These are phyloP conservation scores for Abrostola tripartita DNA, from an alignment of 2,888 invertebrate species.

Conservation along the genomic window DNA sequence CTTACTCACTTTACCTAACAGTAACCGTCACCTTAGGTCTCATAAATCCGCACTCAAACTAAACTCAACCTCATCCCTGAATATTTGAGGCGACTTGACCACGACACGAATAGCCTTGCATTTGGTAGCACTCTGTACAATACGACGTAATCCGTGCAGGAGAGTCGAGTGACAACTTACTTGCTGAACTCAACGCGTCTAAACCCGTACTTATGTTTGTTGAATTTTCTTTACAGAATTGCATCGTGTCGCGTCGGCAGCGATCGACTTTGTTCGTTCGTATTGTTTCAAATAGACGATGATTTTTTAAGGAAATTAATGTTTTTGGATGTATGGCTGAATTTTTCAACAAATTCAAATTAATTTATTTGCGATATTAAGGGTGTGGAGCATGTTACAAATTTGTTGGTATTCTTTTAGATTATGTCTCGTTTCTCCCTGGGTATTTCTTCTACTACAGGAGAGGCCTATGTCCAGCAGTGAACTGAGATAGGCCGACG, in stretches of 20 bases:
- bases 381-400: no score
- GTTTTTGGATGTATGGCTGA: no score
- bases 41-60: conserved; percentile 2
- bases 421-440: no score
- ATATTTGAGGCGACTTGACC: conserved; percentile 35
- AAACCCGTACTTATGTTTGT: conserved; percentile 23
- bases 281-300: conserved; percentile 18
- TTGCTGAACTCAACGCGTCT: conserved; percentile 29
- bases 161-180: conserved; percentile 42
- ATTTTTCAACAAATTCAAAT: no score
- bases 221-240: conserved; percentile 20
- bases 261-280: conserved; percentile 11
- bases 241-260: conserved; percentile 2
- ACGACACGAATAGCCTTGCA: conserved; percentile 17
- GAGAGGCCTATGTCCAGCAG: no score
- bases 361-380: no score
- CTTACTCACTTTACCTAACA: no score
- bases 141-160: conserved; percentile 22
- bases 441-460: no score
- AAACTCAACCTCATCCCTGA: conserved; percentile 4
- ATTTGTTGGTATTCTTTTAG: no score
- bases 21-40: no score
- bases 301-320: background rate
- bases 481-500: no score
- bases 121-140: conserved; percentile 39